These are phyloP conservation scores for Aphaenogaster rudis DNA, from an alignment of 1,140 invertebrate genomes.

Conservation along the genomic window DNA sequence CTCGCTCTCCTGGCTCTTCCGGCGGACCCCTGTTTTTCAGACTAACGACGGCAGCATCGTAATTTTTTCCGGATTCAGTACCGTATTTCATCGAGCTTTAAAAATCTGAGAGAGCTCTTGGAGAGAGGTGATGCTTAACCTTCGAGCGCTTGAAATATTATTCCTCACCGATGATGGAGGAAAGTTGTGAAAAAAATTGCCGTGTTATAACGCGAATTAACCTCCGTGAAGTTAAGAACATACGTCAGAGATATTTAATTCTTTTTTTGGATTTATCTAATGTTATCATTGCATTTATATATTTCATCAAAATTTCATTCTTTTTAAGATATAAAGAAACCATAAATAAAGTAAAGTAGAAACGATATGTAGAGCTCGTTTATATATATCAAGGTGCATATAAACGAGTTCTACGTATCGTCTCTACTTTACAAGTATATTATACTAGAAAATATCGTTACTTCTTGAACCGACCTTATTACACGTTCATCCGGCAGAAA, in stretches of 20 bases:
- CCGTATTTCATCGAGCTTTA: constrained; percentile 6
- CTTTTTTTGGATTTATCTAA: not conserved
- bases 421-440: constrained; percentile 11
- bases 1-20: not conserved
- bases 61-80: constrained; percentile 44
- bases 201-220: constrained; percentile 13
- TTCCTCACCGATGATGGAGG: not conserved
- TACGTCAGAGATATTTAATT: not conserved
- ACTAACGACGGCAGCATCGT: constrained; percentile 11
- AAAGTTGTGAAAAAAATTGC: not conserved
- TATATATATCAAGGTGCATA: too few species aligned
- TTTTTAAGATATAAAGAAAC: not conserved
- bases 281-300: not conserved
- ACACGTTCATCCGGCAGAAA: constrained; percentile 24
- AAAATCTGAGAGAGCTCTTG: constrained; percentile 10
- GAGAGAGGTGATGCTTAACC: constrained; percentile 32
- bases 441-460: constrained; percentile 40
- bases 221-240: not conserved
- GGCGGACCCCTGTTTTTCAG: constrained; percentile 8
- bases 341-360: not conserved
- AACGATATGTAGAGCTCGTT: too few species aligned
- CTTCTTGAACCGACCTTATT: not conserved
- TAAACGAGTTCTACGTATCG: not conserved
- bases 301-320: not conserved
- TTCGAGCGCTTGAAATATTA: constrained; percentile 36